phyloP scores from a whole-genome alignment of 2,113 vertebrate genomes.

The Microcebus jonahi region DNA sequence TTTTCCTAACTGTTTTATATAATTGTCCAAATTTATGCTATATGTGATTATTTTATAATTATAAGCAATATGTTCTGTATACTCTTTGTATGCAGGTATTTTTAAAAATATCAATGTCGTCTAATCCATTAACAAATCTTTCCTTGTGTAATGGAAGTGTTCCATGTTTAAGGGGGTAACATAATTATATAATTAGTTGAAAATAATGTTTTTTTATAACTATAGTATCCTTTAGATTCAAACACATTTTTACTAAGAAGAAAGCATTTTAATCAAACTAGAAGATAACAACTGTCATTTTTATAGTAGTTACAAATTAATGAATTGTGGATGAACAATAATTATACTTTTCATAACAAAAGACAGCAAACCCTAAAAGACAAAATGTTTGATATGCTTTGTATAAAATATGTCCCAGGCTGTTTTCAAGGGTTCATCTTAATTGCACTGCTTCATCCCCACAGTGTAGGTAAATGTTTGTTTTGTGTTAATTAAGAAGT shows the following conservation, averaged over 20 bases:
- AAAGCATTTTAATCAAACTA: constrained; percentile 28
- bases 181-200: constrained; percentile 61
- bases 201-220: constrained; percentile 55
- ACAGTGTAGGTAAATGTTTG: constrained; percentile 77
- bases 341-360: constrained; percentile 16
- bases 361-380: constrained; percentile 48
- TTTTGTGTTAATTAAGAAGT: constrained; percentile 85
- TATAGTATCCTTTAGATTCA: constrained; percentile 25
- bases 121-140: constrained; percentile 14
- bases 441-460: constrained; percentile 47
- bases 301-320: constrained; percentile 69
- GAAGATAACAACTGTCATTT: constrained; percentile 39
- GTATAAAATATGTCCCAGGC: constrained; percentile 55
- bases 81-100: background rate
- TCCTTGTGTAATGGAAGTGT: background rate
- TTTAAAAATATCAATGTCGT: background rate
- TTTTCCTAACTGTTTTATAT: background rate
- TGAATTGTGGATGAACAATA: constrained; percentile 50
- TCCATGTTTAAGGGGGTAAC: background rate
- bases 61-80: background rate
- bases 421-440: constrained; percentile 73
- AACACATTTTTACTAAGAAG: constrained; percentile 3
- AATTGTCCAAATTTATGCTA: background rate
- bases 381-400: constrained; percentile 24
- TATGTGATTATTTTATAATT: constrained; percentile 8